Conservation (phyloP, 1,140 invertebrate species). For the Drosophila truncata region DNA sequence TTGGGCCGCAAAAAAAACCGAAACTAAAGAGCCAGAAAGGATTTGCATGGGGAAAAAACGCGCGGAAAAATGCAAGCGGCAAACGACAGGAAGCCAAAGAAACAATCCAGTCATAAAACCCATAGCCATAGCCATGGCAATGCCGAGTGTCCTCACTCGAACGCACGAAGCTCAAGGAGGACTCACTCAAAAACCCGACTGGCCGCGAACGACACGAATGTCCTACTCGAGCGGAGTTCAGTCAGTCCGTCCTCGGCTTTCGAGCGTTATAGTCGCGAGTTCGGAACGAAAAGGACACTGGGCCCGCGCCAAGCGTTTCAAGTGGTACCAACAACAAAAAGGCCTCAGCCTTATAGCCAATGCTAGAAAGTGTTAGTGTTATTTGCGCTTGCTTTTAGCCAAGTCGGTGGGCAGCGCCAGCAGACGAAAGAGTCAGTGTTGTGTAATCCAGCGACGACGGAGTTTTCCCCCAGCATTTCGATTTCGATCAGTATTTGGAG, state of each 20-base stretch:
- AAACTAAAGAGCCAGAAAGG: slow-evolving; percentile 39
- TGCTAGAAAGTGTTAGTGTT: slow-evolving; percentile 47
- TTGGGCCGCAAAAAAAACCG: slow-evolving; percentile 55
- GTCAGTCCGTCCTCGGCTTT: slow-evolving; percentile 79
- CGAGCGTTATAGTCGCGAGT: slow-evolving; percentile 68
- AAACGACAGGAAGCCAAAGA: slow-evolving; percentile 45
- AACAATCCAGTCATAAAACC: slow-evolving; percentile 19
- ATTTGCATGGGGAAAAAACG: slow-evolving; percentile 13
- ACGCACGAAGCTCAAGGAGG: not conserved
- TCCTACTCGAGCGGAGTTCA: slow-evolving; percentile 38
- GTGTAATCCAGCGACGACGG: slow-evolving; percentile 20
- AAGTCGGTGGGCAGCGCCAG: slow-evolving; percentile 6
- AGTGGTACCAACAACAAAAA: slow-evolving; percentile 47
- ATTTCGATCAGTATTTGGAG: not conserved
- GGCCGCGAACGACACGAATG: slow-evolving; percentile 24
- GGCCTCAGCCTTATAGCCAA: slow-evolving; percentile 24
- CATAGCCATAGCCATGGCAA: slow-evolving; percentile 14
- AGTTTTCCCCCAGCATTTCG: slow-evolving; percentile 3
- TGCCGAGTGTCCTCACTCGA: slow-evolving; percentile 50
- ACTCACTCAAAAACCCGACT: slow-evolving; percentile 40
- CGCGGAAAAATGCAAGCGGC: slow-evolving; percentile 57
- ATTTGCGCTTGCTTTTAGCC: slow-evolving; percentile 31
- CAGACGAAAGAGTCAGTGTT: slow-evolving; percentile 24
- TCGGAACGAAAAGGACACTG: slow-evolving; percentile 29
- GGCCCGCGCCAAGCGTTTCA: slow-evolving; percentile 13